Percentiles rank a stretch among this genome's conserved stretches.
Conservation (phyloP, 2,888 invertebrate species). For the Cheilosia variabilis region DNA sequence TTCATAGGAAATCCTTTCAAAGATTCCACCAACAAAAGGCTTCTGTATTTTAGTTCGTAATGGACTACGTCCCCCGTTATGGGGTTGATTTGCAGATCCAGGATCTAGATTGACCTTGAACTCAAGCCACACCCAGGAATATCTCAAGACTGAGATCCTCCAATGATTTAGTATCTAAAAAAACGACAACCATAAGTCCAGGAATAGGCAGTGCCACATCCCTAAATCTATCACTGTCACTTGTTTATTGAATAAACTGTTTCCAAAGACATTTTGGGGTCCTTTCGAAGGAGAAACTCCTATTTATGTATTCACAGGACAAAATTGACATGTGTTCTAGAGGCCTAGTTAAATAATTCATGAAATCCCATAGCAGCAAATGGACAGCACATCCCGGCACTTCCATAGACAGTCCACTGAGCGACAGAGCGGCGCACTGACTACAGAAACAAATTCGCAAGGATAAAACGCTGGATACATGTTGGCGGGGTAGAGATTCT, state of each 20-base stretch:
- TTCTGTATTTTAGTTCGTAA: not conserved
- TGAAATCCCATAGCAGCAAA: not conserved
- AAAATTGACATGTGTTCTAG: conserved; percentile 8
- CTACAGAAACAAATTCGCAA: not conserved
- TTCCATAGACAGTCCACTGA: not conserved
- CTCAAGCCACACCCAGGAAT: too few relatives aligned
- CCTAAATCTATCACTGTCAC: conserved; percentile 1
- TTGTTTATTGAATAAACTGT: not conserved
- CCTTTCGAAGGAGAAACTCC: not conserved
- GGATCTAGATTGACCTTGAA: too few relatives aligned
- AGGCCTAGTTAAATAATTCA: conserved; percentile 1
- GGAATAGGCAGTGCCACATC: not conserved
- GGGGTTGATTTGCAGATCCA: too few relatives aligned
- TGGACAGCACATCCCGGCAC: not conserved
- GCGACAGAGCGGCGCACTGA: not conserved
- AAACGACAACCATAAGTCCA: not conserved
- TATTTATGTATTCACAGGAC: not conserved
- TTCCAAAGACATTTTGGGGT: not conserved
- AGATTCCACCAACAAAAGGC: not conserved
- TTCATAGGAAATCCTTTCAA: not conserved
- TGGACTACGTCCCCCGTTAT: too few relatives aligned
- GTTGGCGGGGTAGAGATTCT: not conserved
- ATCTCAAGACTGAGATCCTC: too few relatives aligned
- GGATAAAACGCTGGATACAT: not conserved
- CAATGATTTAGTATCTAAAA: too few relatives aligned